phyloP scores from a whole-genome alignment of 1,140 invertebrate species.

The Drosophila sulfurigaster region DNA sequence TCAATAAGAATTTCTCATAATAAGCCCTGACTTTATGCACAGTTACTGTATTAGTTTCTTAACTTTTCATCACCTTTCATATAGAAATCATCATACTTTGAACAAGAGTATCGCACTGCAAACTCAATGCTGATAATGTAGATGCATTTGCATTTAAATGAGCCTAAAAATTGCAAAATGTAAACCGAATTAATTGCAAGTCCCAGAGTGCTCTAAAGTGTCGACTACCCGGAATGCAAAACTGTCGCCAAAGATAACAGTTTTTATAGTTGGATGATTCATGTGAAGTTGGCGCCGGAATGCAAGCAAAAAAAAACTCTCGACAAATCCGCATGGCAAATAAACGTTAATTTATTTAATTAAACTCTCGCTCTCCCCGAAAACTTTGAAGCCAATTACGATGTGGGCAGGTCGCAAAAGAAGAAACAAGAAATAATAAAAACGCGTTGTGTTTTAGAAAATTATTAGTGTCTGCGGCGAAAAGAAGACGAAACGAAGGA shows the following conservation, averaged over 20 bases:
- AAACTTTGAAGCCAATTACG: slow-evolving; percentile 53
- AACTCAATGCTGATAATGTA: slow-evolving; percentile 1
- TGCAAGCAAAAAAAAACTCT: slow-evolving; percentile 25
- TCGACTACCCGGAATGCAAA: slow-evolving; percentile 53
- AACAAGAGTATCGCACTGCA: not conserved
- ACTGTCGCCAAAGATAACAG: slow-evolving; percentile 48
- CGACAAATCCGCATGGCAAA: slow-evolving; percentile 42
- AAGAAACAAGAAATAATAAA: slow-evolving; percentile 19
- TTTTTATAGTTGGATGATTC: not conserved
- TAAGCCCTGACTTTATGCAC: too few species aligned
- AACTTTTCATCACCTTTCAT: too few species aligned
- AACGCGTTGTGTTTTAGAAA: slow-evolving; percentile 56
- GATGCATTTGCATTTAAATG: slow-evolving; percentile 21
- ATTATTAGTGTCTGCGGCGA: slow-evolving; percentile 64
- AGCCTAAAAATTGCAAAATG: not conserved
- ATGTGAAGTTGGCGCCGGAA: slow-evolving; percentile 5
- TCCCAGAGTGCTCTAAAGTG: slow-evolving; percentile 16
- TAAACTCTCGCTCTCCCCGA: slow-evolving; percentile 24
- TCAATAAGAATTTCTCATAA: too few species aligned
- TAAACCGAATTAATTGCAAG: not conserved
- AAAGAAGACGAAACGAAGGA: slow-evolving; percentile 14
- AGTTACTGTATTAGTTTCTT: too few species aligned
- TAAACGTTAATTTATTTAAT: slow-evolving; percentile 72
- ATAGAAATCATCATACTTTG: too few species aligned
- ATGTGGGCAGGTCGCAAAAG: slow-evolving; percentile 30